Evolutionary conservation across 1,140 invertebrate species (phyloP).

Genomic region (Bombus cullumanus): DNA sequence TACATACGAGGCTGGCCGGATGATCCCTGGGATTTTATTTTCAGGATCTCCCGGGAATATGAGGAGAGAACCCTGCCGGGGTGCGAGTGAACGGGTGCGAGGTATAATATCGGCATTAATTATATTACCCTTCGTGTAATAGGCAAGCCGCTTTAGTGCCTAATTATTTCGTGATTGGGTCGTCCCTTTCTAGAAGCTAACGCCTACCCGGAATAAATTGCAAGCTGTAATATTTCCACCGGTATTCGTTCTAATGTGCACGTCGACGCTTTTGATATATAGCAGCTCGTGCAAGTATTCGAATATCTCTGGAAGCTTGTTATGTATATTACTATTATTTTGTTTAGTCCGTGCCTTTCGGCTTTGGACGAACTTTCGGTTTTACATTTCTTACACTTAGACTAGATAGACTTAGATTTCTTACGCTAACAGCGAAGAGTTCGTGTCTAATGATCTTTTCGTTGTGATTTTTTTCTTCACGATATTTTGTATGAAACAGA

Average conservation of each 20-base stretch:
- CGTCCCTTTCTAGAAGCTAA: slow-evolving; percentile 24
- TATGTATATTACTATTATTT: too few species aligned
- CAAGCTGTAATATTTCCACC: slow-evolving; percentile 24
- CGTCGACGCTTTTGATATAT: background rate
- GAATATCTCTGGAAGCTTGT: too few species aligned
- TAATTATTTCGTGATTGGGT: slow-evolving; percentile 49
- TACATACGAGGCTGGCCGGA: slow-evolving; percentile 40
- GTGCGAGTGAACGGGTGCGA: slow-evolving; percentile 14
- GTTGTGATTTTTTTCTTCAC: too few species aligned
- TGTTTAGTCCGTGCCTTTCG: too few species aligned
- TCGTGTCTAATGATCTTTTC: too few species aligned
- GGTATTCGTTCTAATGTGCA: background rate
- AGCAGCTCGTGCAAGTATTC: too few species aligned
- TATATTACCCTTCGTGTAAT: slow-evolving; percentile 33
- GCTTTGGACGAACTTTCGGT: too few species aligned
- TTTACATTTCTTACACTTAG: too few species aligned
- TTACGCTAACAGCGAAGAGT: too few species aligned
- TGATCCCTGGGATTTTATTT: slow-evolving; percentile 68
- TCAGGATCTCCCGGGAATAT: slow-evolving; percentile 34
- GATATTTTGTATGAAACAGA: too few species aligned
- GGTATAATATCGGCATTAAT: slow-evolving; percentile 49
- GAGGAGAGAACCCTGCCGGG: background rate
- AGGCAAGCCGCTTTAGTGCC: slow-evolving; percentile 38
- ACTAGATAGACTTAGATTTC: too few species aligned
- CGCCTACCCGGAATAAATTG: slow-evolving; percentile 31